Conservation (phyloP, 2,888 invertebrate species). For the Hesperia comma region DNA sequence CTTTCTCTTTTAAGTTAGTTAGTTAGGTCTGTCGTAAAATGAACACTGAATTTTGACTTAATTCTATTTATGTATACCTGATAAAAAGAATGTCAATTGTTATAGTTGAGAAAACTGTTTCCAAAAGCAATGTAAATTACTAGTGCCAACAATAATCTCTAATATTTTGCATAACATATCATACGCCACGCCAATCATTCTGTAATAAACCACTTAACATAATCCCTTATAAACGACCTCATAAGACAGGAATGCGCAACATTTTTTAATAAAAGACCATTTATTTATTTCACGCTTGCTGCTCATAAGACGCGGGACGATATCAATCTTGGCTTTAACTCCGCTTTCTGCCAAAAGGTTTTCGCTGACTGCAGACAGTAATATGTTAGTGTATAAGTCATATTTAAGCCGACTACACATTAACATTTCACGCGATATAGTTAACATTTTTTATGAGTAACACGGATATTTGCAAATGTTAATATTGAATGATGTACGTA, state of each 20-base stretch:
- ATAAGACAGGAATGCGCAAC: conserved; percentile 31
- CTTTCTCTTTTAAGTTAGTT: too few species aligned
- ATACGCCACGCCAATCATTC: conserved; percentile 29
- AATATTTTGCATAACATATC: conserved; percentile 11
- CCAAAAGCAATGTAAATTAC: too few species aligned
- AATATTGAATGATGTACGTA: neutral
- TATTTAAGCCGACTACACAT: conserved; percentile 33
- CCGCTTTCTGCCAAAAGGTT: conserved; percentile 39
- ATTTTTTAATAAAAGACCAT: conserved; percentile 43
- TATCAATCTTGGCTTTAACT: conserved; percentile 54
- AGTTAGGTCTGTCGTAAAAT: too few species aligned
- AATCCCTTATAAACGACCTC: conserved; percentile 33
- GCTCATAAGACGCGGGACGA: conserved; percentile 51
- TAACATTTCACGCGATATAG: neutral
- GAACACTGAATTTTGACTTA: too few species aligned
- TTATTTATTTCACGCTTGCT: conserved; percentile 70
- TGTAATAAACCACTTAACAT: conserved; percentile 35
- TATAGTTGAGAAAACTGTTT: too few species aligned
- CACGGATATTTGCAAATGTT: neutral
- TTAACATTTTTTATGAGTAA: neutral
- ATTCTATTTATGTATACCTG: too few species aligned
- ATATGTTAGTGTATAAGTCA: conserved; percentile 39
- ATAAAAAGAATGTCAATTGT: too few species aligned
- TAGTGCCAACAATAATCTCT: neutral
- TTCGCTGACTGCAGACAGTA: conserved; percentile 36